Conservation (phyloP, 2,797 vertebrate genomes). For the Enteromius trimaculatus region DNA sequence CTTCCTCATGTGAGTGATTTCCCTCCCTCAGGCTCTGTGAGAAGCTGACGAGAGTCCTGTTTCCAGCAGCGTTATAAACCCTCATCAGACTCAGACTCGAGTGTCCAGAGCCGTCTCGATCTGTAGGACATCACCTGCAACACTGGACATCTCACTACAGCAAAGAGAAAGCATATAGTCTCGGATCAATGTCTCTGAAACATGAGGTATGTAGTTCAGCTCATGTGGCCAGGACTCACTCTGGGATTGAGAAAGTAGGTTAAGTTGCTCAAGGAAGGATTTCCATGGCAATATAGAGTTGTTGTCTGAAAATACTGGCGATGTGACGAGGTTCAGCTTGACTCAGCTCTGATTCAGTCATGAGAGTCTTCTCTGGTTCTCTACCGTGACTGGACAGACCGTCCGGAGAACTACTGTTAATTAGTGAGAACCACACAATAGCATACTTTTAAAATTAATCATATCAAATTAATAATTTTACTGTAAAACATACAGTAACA, state of each 20-base stretch:
- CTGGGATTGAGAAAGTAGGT: slow-evolving; percentile 34
- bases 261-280: slow-evolving; percentile 35
- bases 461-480: too few relatives aligned
- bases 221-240: slow-evolving; percentile 14
- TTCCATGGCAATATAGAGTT: slow-evolving; percentile 52
- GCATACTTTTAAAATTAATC: neutral
- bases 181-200: neutral
- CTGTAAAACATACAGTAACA: too few relatives aligned
- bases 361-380: slow-evolving; percentile 19
- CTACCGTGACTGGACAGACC: neutral
- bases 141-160: slow-evolving; percentile 28
- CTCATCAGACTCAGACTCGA: slow-evolving; percentile 20
- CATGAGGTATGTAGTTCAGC: slow-evolving; percentile 4
- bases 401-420: neutral
- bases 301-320: slow-evolving; percentile 49
- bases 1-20: neutral
- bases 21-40: slow-evolving; percentile 17
- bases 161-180: neutral
- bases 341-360: slow-evolving; percentile 1
- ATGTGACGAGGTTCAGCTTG: slow-evolving; percentile 8
- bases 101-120: slow-evolving; percentile 5
- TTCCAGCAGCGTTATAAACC: slow-evolving; percentile 15
- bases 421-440: neutral
- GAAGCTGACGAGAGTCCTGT: slow-evolving; percentile 33
- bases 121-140: neutral